Conservation (phyloP, 2,888 invertebrate species). For the Melipona beecheii region DNA sequence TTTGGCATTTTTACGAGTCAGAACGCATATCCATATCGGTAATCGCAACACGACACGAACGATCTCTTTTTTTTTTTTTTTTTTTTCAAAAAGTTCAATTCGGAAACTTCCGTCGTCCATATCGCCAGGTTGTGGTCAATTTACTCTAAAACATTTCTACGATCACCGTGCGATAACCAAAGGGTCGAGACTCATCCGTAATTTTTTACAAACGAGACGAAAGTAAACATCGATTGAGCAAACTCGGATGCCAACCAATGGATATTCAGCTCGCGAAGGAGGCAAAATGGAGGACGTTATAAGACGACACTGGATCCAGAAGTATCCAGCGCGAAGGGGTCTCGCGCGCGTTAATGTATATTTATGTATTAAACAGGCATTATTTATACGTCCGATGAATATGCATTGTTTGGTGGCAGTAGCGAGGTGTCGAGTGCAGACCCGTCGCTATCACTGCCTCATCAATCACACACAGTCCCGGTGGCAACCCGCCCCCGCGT, state of each 20-base stretch:
- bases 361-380: constrained; percentile 84
- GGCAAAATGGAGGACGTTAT: constrained; percentile 4
- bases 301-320: constrained; percentile 24
- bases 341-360: constrained; percentile 77
- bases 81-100: too few relatives aligned
- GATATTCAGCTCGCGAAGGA: not conserved
- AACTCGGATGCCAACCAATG: not conserved
- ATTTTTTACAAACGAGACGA: not conserved
- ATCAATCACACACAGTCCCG: constrained; percentile 83
- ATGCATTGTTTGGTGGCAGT: constrained; percentile 83
- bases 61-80: too few relatives aligned
- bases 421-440: constrained; percentile 83
- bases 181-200: not conserved
- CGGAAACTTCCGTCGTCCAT: too few relatives aligned
- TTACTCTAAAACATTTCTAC: too few relatives aligned
- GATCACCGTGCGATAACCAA: too few relatives aligned
- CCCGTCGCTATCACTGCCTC: constrained; percentile 84
- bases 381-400: constrained; percentile 83
- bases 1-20: too few relatives aligned
- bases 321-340: constrained; percentile 32
- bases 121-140: too few relatives aligned
- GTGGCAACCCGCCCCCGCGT: constrained; percentile 59
- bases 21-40: too few relatives aligned
- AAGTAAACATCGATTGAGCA: not conserved
- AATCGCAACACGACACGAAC: too few relatives aligned